These are phyloP conservation scores for Spodoptera picta DNA, from an alignment of 2,888 invertebrate species.

Conservation along the genomic window DNA sequence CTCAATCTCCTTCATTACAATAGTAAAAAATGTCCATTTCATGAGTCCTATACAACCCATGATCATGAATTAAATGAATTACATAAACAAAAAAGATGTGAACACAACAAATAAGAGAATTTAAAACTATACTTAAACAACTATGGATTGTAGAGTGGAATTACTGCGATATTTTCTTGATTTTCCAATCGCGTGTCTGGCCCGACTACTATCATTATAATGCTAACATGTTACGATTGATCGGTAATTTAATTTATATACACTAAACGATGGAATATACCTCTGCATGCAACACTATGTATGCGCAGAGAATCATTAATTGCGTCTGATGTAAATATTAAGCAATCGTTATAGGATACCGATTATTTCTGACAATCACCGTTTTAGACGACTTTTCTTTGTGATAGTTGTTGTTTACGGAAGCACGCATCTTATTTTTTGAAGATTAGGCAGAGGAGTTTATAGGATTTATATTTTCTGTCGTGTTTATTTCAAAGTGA, in stretches of 20 bases:
- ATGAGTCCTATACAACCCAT: too few relatives aligned
- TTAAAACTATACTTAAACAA: too few relatives aligned
- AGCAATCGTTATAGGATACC: slow-evolving; percentile 15
- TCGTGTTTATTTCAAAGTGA: too few relatives aligned
- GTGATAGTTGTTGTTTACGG: too few relatives aligned
- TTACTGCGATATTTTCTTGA: slow-evolving; percentile 5
- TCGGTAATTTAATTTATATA: slow-evolving; percentile 51
- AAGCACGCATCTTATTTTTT: too few relatives aligned
- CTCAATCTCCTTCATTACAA: too few relatives aligned
- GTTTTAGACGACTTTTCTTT: not conserved
- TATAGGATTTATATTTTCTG: too few relatives aligned
- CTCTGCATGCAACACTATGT: slow-evolving; percentile 20
- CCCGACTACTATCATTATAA: slow-evolving; percentile 32
- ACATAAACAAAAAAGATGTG: too few relatives aligned
- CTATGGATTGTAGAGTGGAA: not conserved
- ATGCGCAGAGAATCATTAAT: slow-evolving; percentile 15
- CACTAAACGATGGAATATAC: slow-evolving; percentile 24
- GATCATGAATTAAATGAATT: too few relatives aligned
- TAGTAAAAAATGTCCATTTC: too few relatives aligned
- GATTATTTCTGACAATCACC: slow-evolving; percentile 10
- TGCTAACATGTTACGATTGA: slow-evolving; percentile 47
- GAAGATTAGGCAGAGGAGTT: too few relatives aligned
- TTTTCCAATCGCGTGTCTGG: slow-evolving; percentile 32
- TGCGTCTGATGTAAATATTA: slow-evolving; percentile 18
- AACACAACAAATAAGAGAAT: too few relatives aligned